Base-by-base conservation (phyloP, 2,888 invertebrate species). In the Dorcus parallelipipedus region DNA sequence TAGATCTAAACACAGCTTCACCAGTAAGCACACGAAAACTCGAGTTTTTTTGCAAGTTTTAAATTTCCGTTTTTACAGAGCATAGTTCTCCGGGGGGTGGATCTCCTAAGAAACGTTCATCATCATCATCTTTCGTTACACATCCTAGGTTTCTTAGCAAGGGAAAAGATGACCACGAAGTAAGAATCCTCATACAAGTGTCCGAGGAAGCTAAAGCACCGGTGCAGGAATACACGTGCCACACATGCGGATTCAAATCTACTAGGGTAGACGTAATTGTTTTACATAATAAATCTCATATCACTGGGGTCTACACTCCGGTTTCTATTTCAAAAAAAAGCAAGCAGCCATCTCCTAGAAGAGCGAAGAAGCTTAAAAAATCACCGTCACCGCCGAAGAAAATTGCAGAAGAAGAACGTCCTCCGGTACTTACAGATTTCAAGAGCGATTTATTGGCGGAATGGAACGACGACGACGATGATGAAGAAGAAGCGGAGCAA, bases 401-500 rank as follows among this genome's bases (percentile, higher is more conserved):
- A 39, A 20, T 38, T 1, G 7, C 26, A 33, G 45, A 65, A 62
- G 54, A 64, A 59, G 56, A 45, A 6, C 47, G 61, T 43, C 26
- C 60, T 56, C 10, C 42, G 58, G 60, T 58, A n/a, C 55, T 54
- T 26, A 61, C 60, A n/a, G 86, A 88, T 74, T 84, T 90, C 64
- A 85, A 86, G 59, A 86, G 83, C 56, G 86, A 88, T 67, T 79
- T 91, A 45, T 76, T 91, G 57, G 89, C 89, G 1, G 91, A 92
- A 71, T 92, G 91, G 91, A 86, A 86, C 63, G 90, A 90, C 67
- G 86, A 82, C 59, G 82, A 78, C 40, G 75, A 77, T 14, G 57
- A 60, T 14, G 57, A 62, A 50, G 56, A 49, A n/a, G 42, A 50
- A 38, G 14, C 14, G 1, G 58, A 70, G 66, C 52, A 50, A 33